Conservation (phyloP, 2,113 vertebrate genomes). For the Eubucco bourcierii region DNA sequence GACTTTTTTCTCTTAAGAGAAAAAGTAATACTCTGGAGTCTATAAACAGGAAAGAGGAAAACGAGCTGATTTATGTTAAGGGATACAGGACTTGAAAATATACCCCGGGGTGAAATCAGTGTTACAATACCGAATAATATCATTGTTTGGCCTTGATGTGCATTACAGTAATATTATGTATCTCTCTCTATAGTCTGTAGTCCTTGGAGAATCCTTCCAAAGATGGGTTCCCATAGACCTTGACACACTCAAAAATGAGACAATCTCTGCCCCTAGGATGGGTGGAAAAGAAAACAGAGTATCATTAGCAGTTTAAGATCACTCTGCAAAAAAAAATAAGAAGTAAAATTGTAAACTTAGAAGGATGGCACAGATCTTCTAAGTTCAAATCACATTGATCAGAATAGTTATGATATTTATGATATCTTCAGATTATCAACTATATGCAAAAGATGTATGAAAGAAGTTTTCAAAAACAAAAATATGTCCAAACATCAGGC, state of each 20-base stretch:
- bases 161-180: slow-evolving; percentile 7
- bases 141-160: slow-evolving; percentile 12
- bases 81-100: slow-evolving; percentile 27
- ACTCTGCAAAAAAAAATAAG: background rate
- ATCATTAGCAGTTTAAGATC: background rate
- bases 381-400: background rate
- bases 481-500: background rate
- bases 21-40: slow-evolving; percentile 10
- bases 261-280: background rate
- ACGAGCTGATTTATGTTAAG: slow-evolving; percentile 46
- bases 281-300: background rate
- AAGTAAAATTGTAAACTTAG: background rate
- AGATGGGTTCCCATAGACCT: accelerated
- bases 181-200: background rate
- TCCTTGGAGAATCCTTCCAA: background rate
- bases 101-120: slow-evolving; percentile 52
- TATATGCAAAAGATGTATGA: background rate
- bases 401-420: background rate
- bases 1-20: no score
- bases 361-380: background rate
- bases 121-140: slow-evolving; percentile 45
- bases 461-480: background rate
- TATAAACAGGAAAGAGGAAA: slow-evolving; percentile 2
- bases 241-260: background rate
- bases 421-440: background rate